Conservation (phyloP, 2,888 invertebrate species). For the Cephalotes varians region DNA sequence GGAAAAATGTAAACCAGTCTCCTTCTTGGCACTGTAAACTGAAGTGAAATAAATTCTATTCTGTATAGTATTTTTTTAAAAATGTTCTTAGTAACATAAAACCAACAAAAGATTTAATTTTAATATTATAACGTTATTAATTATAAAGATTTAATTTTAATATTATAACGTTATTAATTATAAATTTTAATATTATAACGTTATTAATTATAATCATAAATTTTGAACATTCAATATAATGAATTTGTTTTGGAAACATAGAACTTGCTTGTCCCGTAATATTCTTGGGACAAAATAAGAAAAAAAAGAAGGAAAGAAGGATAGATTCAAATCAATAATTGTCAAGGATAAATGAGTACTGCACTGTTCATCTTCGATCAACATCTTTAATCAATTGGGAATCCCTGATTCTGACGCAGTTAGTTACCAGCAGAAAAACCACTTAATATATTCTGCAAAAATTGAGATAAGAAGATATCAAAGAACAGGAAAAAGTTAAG, state of each 20-base stretch:
- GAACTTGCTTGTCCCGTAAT: neutral
- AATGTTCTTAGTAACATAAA: no score
- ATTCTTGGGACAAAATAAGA: neutral
- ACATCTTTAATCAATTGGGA: neutral
- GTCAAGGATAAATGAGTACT: neutral
- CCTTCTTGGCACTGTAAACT: no score
- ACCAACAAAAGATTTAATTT: no score
- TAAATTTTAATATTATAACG: neutral
- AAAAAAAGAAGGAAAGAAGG: neutral
- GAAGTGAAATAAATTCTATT: no score
- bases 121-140: no score
- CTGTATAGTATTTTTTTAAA: no score
- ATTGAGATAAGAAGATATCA: neutral
- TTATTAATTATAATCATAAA: slow-evolving; percentile 16
- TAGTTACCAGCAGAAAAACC: slow-evolving; percentile 15
- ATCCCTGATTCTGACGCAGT: slow-evolving; percentile 30
- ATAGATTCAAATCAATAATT: no score
- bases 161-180: neutral
- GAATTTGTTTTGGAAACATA: neutral
- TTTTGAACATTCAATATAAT: neutral
- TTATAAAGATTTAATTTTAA: slow-evolving; percentile 6
- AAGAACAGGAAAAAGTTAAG: neutral
- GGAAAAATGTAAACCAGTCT: no score
- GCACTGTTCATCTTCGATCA: neutral
- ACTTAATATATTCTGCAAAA: slow-evolving; percentile 3